Evolutionary conservation across 35 echinoderm and acorn worm species (phyloP).

Genomic region (Hemicentrotus pulcherrimus): DNA sequence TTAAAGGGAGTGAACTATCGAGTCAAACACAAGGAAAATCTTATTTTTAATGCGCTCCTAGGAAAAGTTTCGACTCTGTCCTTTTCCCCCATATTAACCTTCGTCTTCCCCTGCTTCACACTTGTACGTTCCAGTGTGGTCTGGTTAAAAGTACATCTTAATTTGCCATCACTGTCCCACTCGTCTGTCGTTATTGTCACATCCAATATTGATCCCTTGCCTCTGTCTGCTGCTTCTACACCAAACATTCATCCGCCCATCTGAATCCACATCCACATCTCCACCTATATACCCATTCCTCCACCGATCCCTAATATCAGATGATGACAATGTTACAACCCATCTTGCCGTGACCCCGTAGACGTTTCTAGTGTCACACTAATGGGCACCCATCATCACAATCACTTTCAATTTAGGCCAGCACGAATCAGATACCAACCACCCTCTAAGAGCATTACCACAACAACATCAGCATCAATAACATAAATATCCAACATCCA

Average conservation of each 20-base stretch:
- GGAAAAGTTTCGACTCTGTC: background rate
- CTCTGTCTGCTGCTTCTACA: background rate
- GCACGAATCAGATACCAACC: background rate
- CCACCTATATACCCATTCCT: background rate
- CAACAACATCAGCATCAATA: conserved; percentile 12
- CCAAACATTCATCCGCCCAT: background rate
- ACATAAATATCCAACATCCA: background rate
- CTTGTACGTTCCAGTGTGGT: background rate
- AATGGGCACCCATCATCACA: background rate
- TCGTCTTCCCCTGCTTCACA: background rate
- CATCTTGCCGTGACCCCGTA: background rate
- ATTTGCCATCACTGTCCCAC: background rate
- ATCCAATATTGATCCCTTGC: background rate
- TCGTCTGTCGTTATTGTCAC: background rate
- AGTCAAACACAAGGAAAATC: no score
- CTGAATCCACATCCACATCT: background rate
- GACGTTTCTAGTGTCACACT: background rate
- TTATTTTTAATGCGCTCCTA: no score
- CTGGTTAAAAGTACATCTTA: background rate
- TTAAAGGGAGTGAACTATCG: no score
- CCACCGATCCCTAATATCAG: background rate
- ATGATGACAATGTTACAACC: background rate
- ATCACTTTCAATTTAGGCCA: background rate
- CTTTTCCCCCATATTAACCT: background rate
- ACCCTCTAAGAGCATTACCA: conserved; percentile 1